Conservation (phyloP, 2,113 vertebrate genomes). For the Thunnus thynnus region DNA sequence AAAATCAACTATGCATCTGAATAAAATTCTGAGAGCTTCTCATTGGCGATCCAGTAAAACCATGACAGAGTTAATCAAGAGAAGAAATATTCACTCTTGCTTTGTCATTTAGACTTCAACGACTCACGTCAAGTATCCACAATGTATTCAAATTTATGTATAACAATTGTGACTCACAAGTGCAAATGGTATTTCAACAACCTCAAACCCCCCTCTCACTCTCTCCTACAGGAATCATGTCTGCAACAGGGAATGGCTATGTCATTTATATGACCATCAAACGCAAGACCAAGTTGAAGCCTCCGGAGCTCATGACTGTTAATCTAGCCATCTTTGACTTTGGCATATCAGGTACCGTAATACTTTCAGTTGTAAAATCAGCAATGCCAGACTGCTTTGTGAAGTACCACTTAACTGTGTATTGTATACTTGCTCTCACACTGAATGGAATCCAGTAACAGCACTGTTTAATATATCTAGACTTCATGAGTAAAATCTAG, state of each 20-base stretch:
- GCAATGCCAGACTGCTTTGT: no score
- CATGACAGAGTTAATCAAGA: no score
- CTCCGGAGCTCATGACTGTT: conserved; percentile 95
- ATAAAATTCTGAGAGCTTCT: no score
- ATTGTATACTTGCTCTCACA: no score
- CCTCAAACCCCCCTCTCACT: background rate
- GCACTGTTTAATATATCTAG: background rate
- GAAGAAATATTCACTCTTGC: no score
- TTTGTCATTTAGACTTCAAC: no score
- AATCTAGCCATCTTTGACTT: conserved; percentile 96
- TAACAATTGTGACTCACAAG: background rate
- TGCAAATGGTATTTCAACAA: background rate
- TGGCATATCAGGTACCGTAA: conserved; percentile 93
- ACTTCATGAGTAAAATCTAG: background rate
- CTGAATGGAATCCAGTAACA: no score
- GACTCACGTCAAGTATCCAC: no score
- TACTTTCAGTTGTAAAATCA: no score
- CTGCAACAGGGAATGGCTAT: conserved; percentile 93
- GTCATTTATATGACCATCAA: conserved; percentile 92
- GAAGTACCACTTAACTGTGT: no score
- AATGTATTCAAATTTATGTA: background rate
- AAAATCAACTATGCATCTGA: no score
- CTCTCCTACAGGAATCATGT: conserved; percentile 88
- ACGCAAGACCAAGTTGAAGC: conserved; percentile 93
- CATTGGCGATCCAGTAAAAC: no score